Conservation (phyloP, 2,113 vertebrate species). For the Verasper variegatus region DNA sequence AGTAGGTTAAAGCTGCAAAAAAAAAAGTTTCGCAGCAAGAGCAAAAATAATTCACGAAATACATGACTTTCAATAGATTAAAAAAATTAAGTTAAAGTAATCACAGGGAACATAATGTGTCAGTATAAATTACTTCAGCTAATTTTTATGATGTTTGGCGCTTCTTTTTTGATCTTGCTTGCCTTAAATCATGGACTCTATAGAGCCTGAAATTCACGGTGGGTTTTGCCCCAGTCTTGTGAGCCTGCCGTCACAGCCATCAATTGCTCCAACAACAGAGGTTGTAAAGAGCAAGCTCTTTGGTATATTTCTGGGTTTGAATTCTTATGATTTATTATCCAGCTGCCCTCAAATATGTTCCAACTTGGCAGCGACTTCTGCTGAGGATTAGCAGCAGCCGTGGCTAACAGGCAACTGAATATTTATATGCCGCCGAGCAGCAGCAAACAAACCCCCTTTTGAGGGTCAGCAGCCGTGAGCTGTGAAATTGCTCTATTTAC, state of each 20-base stretch:
- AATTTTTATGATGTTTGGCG: background rate
- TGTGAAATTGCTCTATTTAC: slow-evolving; percentile 60
- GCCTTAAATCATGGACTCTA: background rate
- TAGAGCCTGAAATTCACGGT: slow-evolving; percentile 22
- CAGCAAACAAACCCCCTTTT: slow-evolving; percentile 55
- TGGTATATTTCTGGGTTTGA: slow-evolving; percentile 58
- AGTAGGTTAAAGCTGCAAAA: background rate
- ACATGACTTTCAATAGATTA: background rate
- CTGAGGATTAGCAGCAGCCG: slow-evolving; percentile 68
- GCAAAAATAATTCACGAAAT: background rate
- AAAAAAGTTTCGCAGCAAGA: background rate
- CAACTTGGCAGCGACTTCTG: slow-evolving; percentile 57
- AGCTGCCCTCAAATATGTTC: slow-evolving; percentile 65
- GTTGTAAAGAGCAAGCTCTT: slow-evolving; percentile 46
- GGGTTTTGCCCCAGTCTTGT: slow-evolving; percentile 19
- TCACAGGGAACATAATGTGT: background rate
- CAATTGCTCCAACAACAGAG: slow-evolving; percentile 55
- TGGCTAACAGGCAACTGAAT: slow-evolving; percentile 72
- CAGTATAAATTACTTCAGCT: background rate
- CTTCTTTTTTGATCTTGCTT: slow-evolving; percentile 14
- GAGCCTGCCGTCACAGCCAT: slow-evolving; percentile 45
- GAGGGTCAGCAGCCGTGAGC: slow-evolving; percentile 53
- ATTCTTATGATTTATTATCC: slow-evolving; percentile 62
- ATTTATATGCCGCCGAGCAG: slow-evolving; percentile 68
- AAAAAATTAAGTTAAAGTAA: background rate